Percentiles rank a stretch among this genome's conserved stretches.
Conservation (phyloP, 2,113 vertebrate genomes). For the Carollia perspicillata region DNA sequence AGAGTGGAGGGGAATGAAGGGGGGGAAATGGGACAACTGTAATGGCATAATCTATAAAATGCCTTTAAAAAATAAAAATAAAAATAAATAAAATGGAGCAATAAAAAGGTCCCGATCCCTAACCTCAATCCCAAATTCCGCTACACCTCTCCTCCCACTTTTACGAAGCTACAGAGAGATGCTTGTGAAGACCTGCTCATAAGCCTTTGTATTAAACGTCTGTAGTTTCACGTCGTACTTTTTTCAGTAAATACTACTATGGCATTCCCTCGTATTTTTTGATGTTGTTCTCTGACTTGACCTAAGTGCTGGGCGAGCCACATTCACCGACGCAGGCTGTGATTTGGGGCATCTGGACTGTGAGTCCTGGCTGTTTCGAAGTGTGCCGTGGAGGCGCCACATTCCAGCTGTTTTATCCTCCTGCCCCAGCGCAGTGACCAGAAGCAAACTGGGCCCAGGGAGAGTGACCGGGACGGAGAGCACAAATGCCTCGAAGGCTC, state of each 20-base stretch:
- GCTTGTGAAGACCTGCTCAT: neutral
- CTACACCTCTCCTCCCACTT: neutral
- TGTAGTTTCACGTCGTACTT: neutral
- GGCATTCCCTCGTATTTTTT: neutral
- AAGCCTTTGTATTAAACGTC: neutral
- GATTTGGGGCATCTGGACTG: neutral
- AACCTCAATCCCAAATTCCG: neutral
- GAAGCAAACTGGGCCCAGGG: no score
- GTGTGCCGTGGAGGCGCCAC: rapidly evolving
- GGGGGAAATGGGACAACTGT: no score
- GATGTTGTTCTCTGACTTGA: neutral
- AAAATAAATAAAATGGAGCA: neutral
- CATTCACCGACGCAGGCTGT: neutral
- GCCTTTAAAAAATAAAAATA: no score
- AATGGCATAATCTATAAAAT: no score
- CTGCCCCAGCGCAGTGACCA: neutral
- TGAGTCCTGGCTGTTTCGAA: neutral
- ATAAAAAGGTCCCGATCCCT: neutral
- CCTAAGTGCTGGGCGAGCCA: no score
- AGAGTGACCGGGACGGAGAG: neutral
- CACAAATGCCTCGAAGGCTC: rapidly evolving
- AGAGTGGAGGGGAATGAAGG: no score
- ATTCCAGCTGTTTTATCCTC: neutral
- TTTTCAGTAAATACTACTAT: neutral
- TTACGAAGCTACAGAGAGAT: neutral